Base-by-base conservation (phyloP, 2,113 vertebrate species). In the Abramis brama region DNA sequence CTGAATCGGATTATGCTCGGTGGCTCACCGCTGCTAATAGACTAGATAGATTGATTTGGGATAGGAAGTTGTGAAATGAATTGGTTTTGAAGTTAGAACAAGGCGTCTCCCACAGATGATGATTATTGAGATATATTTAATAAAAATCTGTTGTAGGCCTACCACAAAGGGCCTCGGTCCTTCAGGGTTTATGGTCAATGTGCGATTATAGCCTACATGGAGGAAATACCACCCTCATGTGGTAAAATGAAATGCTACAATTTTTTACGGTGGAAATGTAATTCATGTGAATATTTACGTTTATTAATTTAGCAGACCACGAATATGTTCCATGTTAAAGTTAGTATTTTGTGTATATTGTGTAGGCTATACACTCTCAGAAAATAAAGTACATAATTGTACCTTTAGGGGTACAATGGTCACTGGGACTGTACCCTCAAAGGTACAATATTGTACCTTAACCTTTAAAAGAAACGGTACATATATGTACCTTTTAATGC, bases 1-100 rank as follows among this genome's bases (percentile, higher is more conserved):
- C 66, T 55, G 71, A 74, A 80, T 80, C 64, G 13, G 76, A 85
- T 87, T 75, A 79, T 27, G 4, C 19, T 59, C 39, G 17, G 52
- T 66, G 70, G 43, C 9, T 39, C 52, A 36, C 21, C 33, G 36
- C 25, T 27, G 66, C 12, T 84, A 43, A 50, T n/a, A n/a, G 17
- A 39, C 19, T 12, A 36, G 50, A 50, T 12, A 36, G 68, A 50
- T 25, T 78, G 59, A 9, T 15, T 43, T 50, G 19, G 27, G 30
- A 66, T 1, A 27, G 5, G 43, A 68, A 25, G 39, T 4, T 45
- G 1, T 55, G 23, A 55, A 77, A 3, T 11, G 11, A 5, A 45
- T n/a, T 78, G 50, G 27, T 57, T 78, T 25, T 57, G 27, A 55
- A 52, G 57, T 57, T 0, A 43, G 68, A 21, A 70, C 33, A 70